A percentile compares a stretch with the other conserved stretches of the same genome.
Evolutionary conservation across 2,888 invertebrate genomes (phyloP).

Genomic region (Andricus quercusramuli): DNA sequence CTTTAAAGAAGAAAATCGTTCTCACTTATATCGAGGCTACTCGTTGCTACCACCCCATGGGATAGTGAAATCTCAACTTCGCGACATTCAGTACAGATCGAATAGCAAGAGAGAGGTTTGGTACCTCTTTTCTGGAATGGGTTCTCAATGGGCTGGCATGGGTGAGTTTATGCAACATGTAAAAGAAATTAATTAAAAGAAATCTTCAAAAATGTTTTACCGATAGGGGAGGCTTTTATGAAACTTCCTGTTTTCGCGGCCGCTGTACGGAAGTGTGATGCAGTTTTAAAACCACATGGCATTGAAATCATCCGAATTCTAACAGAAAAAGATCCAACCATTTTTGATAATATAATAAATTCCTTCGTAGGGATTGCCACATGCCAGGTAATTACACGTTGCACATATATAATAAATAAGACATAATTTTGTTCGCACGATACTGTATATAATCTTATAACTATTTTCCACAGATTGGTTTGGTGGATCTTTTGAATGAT

Average conservation of each 20-base stretch:
- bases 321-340: constrained; percentile 82
- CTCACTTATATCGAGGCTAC: constrained; percentile 70
- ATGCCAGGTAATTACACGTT: constrained; percentile 79
- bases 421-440: too few relatives aligned
- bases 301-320: constrained; percentile 84
- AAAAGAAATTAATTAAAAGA: too few relatives aligned
- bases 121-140: constrained; percentile 96
- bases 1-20: constrained; percentile 80
- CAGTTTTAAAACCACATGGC: constrained; percentile 83
- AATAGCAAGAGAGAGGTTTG: constrained; percentile 84
- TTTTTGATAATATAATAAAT: constrained; percentile 85
- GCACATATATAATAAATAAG: too few relatives aligned
- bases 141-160: constrained; percentile 67
- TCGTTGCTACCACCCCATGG: too few relatives aligned
- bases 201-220: neutral
- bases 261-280: constrained; percentile 83
- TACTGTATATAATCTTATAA: too few relatives aligned
- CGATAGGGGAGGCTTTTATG: constrained; percentile 79
- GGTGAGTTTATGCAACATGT: too few relatives aligned
- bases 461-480: constrained; percentile 79
- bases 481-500: constrained; percentile 83
- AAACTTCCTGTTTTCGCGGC: constrained; percentile 82
- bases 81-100: too few relatives aligned
- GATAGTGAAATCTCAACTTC: too few relatives aligned
- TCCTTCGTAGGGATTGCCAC: constrained; percentile 89